Base-by-base conservation (phyloP, 1,140 invertebrate species). In the Lasioglossum albipes region DNA sequence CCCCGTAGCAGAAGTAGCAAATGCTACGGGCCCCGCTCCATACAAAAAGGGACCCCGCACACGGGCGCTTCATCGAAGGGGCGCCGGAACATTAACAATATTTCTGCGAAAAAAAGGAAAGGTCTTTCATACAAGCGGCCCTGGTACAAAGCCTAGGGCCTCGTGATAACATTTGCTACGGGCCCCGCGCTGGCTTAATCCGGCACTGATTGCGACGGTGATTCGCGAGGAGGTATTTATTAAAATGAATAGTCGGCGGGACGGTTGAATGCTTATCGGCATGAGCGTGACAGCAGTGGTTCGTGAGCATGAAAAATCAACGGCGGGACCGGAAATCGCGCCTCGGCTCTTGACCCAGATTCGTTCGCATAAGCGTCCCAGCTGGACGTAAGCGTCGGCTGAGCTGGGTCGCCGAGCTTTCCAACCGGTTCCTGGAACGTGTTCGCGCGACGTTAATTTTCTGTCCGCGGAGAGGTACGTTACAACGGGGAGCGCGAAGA, bases 391-490 rank as follows among this genome's bases (percentile, higher is more conserved):
- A 86, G 62, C 69, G 72, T 52, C 65, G 66, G 49, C 22, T 10
- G 68, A 41, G 61, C 31, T 36, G 45, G 49, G 31, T n/a, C 12
- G 18, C 10, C 12, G 54, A 68, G 65, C 31, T 57, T 13, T 42
- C 20, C 10, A 5, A 45, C 36, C 36, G 59, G n/a, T 41, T 61
- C 7, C 81, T 86, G 78, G 57, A 86, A 84, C 82, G 62, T 83
- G 82, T 84, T 75, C 67, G 52, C 70, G 36, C 72, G 71, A 79
- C 82, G 75, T 81, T 87, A 87, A 87, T 87, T 87, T 70, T 79
- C 68, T 64, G n/a, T 7, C 6, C 45, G 61, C 49, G 68, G 73
- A 70, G 79, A 86, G 78, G 78, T 84, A 61, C 69, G 72, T 75
- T 86, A 80, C 69, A 52, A 31, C 27, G 52, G 7, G 49, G 5